Base-by-base conservation (phyloP, 1,140 invertebrate genomes). In the Scylla paramamosain region DNA sequence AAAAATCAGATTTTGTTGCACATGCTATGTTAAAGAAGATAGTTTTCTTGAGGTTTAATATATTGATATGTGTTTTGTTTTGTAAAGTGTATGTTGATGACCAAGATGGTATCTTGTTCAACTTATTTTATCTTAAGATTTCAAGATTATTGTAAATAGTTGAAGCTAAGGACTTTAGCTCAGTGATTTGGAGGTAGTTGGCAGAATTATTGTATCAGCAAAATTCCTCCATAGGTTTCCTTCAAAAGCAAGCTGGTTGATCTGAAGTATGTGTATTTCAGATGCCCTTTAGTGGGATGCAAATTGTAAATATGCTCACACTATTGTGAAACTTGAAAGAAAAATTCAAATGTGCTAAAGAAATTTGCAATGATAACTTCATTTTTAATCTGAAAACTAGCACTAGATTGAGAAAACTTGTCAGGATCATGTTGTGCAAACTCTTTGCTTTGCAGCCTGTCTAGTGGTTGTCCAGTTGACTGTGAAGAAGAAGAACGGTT, bases 391-490 rank as follows among this genome's bases (percentile, higher is more conserved):
- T 77, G 67, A 77, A 25, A 77, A 77, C 20, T 77, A 16, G 12
- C 25, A 77, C n/a, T n/a, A n/a, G 1, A n/a, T n/a, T 12, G 25
- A 77, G 4, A n/a, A 25, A 25, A 77, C 52, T 20, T 59, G 67
- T 77, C 67, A 25, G n/a, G 20, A n/a, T 77, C 20, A 77, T 59
- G 20, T 59, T 77, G 67, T 77, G 25, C 20, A 77, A n/a, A n/a
- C 45, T 46, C 29, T 87, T 95, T 89, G 77, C 29, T 29, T 93
- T 95, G 32, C 95, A 96, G 95, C 93, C 91, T 96, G 93, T 96
- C 95, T 82, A 94, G 95, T 48, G 93, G 93, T 59, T 94, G 93
- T 89, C 95, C 90, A 28, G 67, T 94, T 88, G 95, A 94, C 95
- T 77, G 67, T 77, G 86, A 91, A 82, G 95, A 96, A 87, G 95